Percentiles rank a stretch among this genome's conserved stretches.
These are phyloP conservation scores for Stenichneumon culpator DNA, from an alignment of 2,888 invertebrate species.

Conservation along the genomic window DNA sequence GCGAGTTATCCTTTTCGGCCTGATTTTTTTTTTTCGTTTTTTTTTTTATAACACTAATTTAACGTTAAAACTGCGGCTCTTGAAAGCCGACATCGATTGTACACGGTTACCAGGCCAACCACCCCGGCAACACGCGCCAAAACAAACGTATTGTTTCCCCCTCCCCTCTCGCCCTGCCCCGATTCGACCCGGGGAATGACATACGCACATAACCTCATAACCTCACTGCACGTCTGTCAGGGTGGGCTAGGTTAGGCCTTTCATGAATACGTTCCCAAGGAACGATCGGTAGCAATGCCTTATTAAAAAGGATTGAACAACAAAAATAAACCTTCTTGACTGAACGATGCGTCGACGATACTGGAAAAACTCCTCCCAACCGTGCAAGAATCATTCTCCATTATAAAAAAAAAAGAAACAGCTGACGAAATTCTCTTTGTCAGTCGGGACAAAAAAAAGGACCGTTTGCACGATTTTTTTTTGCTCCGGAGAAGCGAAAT, in stretches of 20 bases:
- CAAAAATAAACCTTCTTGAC: conserved; percentile 3
- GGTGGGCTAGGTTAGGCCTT: conserved; percentile 63
- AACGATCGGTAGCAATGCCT: conserved; percentile 6
- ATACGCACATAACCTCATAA: conserved; percentile 71
- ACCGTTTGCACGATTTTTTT: background rate
- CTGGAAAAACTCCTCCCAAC: background rate
- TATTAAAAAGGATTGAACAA: background rate
- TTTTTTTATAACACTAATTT: conserved; percentile 32
- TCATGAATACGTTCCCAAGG: conserved; percentile 60
- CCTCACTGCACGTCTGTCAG: conserved; percentile 53
- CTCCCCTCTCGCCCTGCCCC: conserved; percentile 30
- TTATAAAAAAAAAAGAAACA: conserved; percentile 11
- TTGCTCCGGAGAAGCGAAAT: background rate
- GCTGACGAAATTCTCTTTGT: conserved; percentile 52
- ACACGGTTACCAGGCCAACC: conserved; percentile 84
- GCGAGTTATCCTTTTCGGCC: background rate
- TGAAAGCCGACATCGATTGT: conserved; percentile 81
- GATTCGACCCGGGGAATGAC: conserved; percentile 50
- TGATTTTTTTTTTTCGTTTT: background rate
- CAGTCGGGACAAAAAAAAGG: conserved; percentile 22
- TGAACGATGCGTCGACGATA: background rate
- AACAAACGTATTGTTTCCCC: conserved; percentile 74
- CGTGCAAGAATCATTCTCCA: background rate
- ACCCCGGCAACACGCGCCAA: conserved; percentile 82
- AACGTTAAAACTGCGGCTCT: conserved; percentile 50